Evolutionary conservation across 2,888 invertebrate species (phyloP).

Genomic region (Mesorhabditis sp.): DNA sequence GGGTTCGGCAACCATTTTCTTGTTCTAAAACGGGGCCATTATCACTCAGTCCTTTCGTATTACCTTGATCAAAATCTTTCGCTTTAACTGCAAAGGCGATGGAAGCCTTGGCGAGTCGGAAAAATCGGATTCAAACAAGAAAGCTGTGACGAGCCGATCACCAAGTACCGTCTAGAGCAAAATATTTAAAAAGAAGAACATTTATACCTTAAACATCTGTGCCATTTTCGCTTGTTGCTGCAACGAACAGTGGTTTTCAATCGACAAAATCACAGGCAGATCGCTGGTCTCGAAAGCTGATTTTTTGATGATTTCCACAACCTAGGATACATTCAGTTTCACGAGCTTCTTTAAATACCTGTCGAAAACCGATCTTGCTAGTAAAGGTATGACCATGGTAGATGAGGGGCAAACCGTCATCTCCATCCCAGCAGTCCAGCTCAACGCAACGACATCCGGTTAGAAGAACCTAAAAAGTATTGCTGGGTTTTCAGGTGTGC

Average conservation of each 20-base stretch:
- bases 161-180: slow-evolving; percentile 73
- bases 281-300: slow-evolving; percentile 87
- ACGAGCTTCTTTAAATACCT: slow-evolving; percentile 32
- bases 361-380: slow-evolving; percentile 83
- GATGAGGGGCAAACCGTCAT: slow-evolving; percentile 87
- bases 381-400: slow-evolving; percentile 95
- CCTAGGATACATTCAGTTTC: slow-evolving; percentile 57
- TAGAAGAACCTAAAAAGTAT: slow-evolving; percentile 69
- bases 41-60: neutral
- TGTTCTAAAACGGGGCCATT: slow-evolving; percentile 27
- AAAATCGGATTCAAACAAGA: slow-evolving; percentile 83
- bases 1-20: slow-evolving; percentile 48
- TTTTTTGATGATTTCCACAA: slow-evolving; percentile 85
- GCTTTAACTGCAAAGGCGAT: slow-evolving; percentile 81
- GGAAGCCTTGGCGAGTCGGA: slow-evolving; percentile 81
- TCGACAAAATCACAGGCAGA: slow-evolving; percentile 85
- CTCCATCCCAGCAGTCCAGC: slow-evolving; percentile 93
- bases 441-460: slow-evolving; percentile 94
- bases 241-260: slow-evolving; percentile 93
- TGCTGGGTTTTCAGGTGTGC: neutral
- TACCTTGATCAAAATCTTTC: slow-evolving; percentile 68
- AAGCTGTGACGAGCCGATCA: slow-evolving; percentile 81
- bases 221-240: slow-evolving; percentile 91
- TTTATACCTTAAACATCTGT: slow-evolving; percentile 76
- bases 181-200: neutral